These are phyloP conservation scores for Brachionus rotundiformis DNA, from an alignment of 1,140 invertebrate species.

Conservation along the genomic window DNA sequence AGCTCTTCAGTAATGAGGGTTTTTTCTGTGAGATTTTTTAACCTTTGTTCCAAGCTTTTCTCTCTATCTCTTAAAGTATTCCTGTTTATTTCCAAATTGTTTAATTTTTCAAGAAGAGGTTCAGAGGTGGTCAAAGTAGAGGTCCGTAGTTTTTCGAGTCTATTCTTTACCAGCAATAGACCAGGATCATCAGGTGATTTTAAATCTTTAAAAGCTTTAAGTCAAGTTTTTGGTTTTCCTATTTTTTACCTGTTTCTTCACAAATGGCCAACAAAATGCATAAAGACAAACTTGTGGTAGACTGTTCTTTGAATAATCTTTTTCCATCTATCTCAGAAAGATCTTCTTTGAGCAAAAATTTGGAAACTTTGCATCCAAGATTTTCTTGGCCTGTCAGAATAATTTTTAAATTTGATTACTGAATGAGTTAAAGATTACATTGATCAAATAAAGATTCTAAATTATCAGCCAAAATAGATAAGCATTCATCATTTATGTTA, in stretches of 20 bases:
- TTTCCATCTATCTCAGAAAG: neutral
- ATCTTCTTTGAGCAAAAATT: constrained; percentile 10
- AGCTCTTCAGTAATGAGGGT: neutral
- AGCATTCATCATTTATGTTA: neutral
- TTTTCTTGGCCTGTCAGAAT: neutral
- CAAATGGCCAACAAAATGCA: neutral
- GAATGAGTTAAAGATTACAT: neutral
- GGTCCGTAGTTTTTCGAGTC: neutral
- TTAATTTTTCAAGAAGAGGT: neutral
- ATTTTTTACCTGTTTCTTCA: neutral
- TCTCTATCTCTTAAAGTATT: neutral
- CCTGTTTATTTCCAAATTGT: neutral
- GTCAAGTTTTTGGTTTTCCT: neutral
- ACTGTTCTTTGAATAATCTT: neutral
- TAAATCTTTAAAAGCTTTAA: neutral
- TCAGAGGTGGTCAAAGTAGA: neutral
- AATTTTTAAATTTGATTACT: neutral
- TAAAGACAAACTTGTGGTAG: no score
- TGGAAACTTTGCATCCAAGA: neutral
- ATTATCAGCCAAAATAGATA: neutral
- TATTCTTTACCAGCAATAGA: neutral
- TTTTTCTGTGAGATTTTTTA: constrained; percentile 3
- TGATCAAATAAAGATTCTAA: neutral
- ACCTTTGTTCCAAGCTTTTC: neutral
- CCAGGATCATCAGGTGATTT: neutral